Conservation (phyloP, 2,888 invertebrate species). For the Eupithecia dodoneata region DNA sequence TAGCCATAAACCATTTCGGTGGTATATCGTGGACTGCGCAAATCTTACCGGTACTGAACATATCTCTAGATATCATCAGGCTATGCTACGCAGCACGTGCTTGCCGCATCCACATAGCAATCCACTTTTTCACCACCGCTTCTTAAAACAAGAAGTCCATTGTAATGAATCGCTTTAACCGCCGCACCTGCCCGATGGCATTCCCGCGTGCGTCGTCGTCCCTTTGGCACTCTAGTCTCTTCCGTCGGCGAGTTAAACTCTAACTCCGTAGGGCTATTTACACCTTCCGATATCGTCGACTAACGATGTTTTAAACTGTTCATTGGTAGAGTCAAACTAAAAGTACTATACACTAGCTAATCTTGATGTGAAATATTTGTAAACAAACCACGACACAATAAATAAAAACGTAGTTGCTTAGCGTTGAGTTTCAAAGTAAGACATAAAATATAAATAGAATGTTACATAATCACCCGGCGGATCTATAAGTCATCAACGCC, state of each 20-base stretch:
- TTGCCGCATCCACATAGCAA: neutral
- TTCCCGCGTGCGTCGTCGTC: slow-evolving; percentile 63
- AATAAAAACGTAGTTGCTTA: too few relatives aligned
- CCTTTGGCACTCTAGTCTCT: slow-evolving; percentile 52
- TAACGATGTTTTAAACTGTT: too few relatives aligned
- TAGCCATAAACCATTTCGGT: too few relatives aligned
- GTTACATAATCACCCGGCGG: too few relatives aligned
- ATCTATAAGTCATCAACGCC: too few relatives aligned
- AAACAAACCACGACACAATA: too few relatives aligned
- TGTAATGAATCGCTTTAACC: slow-evolving; percentile 26
- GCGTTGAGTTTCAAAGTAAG: too few relatives aligned
- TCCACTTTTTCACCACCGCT: slow-evolving; percentile 16
- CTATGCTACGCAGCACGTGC: neutral
- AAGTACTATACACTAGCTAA: too few relatives aligned
- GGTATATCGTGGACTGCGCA: neutral
- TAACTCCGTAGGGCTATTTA: neutral
- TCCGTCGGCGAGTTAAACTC: slow-evolving; percentile 61
- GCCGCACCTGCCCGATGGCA: slow-evolving; percentile 48
- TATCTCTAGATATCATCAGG: neutral
- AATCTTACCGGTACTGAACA: neutral
- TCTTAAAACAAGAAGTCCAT: slow-evolving; percentile 20
- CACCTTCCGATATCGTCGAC: slow-evolving; percentile 1
- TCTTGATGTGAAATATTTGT: too few relatives aligned
- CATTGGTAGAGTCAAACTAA: too few relatives aligned
- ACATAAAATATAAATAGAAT: too few relatives aligned